Percentiles rank a stretch among this genome's conserved stretches.
phyloP scores from a whole-genome alignment of 2,888 invertebrate species.

The Blera fallax region DNA sequence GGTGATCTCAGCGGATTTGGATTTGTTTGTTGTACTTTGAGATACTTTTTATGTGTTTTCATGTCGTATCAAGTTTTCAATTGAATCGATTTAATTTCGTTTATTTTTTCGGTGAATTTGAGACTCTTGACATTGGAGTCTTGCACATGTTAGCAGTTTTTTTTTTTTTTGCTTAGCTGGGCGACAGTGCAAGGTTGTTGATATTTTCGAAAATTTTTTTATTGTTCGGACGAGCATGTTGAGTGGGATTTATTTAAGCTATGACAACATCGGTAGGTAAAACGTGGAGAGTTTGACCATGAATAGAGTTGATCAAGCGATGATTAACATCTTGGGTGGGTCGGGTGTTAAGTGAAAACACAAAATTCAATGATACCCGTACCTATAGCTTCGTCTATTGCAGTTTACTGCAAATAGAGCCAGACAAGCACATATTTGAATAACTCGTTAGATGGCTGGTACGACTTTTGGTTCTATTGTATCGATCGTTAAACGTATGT shows the following conservation, averaged over 20 bases:
- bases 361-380: not conserved
- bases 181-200: slow-evolving; percentile 1
- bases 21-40: slow-evolving; percentile 3
- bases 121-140: not conserved
- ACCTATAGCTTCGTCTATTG: no score
- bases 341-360: not conserved
- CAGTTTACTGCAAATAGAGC: no score
- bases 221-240: slow-evolving; percentile 1
- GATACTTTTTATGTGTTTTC: slow-evolving; percentile 1
- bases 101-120: not conserved
- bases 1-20: not conserved
- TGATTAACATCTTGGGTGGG: not conserved
- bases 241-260: not conserved
- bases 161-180: not conserved
- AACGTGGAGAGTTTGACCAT: not conserved
- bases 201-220: not conserved
- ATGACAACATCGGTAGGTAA: slow-evolving; percentile 2
- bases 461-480: no score
- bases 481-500: no score
- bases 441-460: no score
- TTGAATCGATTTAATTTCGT: slow-evolving; percentile 1
- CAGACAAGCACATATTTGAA: no score
- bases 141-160: not conserved
- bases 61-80: slow-evolving; percentile 7
- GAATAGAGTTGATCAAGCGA: not conserved